Base-by-base conservation (phyloP, 2,797 vertebrate genomes). In the Rhabdomys pumilio region DNA sequence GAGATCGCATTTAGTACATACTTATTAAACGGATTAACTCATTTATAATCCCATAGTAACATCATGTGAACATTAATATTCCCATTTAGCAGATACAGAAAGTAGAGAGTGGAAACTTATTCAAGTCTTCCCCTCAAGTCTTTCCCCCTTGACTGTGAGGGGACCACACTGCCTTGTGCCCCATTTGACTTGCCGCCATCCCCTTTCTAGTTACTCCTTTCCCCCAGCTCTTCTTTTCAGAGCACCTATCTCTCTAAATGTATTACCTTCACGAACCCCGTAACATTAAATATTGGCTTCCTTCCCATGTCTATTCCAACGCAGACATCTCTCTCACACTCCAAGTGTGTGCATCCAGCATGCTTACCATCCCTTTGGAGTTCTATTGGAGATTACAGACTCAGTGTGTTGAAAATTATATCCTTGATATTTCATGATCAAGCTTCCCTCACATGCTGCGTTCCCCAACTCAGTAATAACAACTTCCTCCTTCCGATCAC, bases 41-140 rank as follows among this genome's bases (percentile, higher is more conserved):
- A 63, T 80, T 88, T 82, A 34, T 89, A 96, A 75, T 91, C n/a
- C 89, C 65, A 55, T 44, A 26, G 22, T 88, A 79, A 76, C 75
- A n/a, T 92, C 83, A 24, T 6, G 20, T 5, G 72, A 47, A 13
- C 41, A 61, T 87, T 77, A 29, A 44, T 84, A 91, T 17, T 83
- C 41, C 75, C 10, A 0, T 50, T 94, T 91, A 82, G 77, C 91
- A 85, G 50, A 72, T 57, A 22, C 1, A 2, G 75, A 81, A 84
- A 26, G 26, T 2, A 63, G 61, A 72, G 41, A 41, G 31, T 38
- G 41, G 57, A 10, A 12, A 47, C 79, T 22, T 80, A 81, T 63
- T 65, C 0, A 0, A 41, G 20, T 59, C 7, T 67, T 53, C 6
- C 8, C 80, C 77, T 94, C 34, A 29, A 34, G 65, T 6, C 0